These are phyloP conservation scores for Hyles vespertilio DNA, from an alignment of 1,140 invertebrate species.

Conservation along the genomic window DNA sequence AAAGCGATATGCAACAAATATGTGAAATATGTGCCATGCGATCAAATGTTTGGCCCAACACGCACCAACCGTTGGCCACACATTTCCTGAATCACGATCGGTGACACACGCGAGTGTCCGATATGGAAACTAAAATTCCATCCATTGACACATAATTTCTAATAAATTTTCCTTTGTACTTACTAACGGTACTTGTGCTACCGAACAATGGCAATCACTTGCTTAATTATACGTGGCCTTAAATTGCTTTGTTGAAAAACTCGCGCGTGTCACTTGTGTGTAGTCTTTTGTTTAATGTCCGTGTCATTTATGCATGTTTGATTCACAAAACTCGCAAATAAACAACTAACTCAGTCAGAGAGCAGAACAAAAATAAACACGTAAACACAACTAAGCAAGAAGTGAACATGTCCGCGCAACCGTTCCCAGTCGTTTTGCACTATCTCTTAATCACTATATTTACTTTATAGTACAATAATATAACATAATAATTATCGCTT, in stretches of 20 bases:
- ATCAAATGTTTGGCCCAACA: slow-evolving; percentile 45
- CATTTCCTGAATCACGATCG: slow-evolving; percentile 6
- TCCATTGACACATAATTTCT: slow-evolving; percentile 13
- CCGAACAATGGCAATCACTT: too few relatives aligned
- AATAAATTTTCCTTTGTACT: slow-evolving; percentile 15
- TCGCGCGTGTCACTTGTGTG: too few relatives aligned
- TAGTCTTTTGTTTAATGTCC: too few relatives aligned
- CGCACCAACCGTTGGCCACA: slow-evolving; percentile 22
- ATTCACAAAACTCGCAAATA: too few relatives aligned
- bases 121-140: slow-evolving; percentile 25
- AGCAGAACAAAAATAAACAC: slow-evolving; percentile 17
- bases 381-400: slow-evolving; percentile 6
- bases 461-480: slow-evolving; percentile 66
- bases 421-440: slow-evolving; percentile 73
- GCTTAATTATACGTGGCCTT: too few relatives aligned
- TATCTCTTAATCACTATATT: slow-evolving; percentile 62
- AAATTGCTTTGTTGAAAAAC: too few relatives aligned
- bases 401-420: slow-evolving; percentile 36
- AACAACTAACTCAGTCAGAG: background rate
- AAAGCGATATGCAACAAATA: slow-evolving; percentile 44
- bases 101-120: slow-evolving; percentile 20
- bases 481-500: slow-evolving; percentile 65
- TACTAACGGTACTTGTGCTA: background rate
- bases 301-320: too few relatives aligned
- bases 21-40: slow-evolving; percentile 33